These are phyloP conservation scores for Neodontobutis hainanensis DNA, from an alignment of 2,113 vertebrate species.

Conservation along the genomic window DNA sequence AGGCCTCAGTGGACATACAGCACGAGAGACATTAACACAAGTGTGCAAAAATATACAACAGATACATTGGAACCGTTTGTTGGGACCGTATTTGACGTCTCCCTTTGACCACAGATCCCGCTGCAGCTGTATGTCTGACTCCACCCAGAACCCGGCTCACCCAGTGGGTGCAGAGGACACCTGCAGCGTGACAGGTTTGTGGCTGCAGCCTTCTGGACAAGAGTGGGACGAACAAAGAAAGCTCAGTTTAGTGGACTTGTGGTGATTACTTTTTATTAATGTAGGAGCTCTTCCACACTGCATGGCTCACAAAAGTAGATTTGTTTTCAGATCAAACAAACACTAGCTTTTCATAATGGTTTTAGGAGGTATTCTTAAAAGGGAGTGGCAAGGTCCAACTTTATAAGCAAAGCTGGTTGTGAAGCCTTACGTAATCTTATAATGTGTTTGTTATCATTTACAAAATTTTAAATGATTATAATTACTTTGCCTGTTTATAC, in stretches of 20 bases:
- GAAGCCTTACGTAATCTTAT: too few relatives aligned
- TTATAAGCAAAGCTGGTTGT: not conserved
- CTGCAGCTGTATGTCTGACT: slow-evolving; percentile 44
- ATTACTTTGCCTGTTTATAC: too few relatives aligned
- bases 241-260: too few relatives aligned
- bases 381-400: not conserved
- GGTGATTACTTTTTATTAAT: too few relatives aligned
- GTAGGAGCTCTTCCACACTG: too few relatives aligned
- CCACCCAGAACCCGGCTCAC: not conserved
- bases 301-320: too few relatives aligned
- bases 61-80: not conserved
- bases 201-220: too few relatives aligned
- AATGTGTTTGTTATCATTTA: too few relatives aligned
- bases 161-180: slow-evolving; percentile 39
- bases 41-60: not conserved
- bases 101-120: slow-evolving; percentile 40
- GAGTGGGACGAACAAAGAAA: slow-evolving; percentile 1
- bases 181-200: slow-evolving; percentile 50
- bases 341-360: not conserved
- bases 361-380: not conserved
- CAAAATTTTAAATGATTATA: too few relatives aligned
- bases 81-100: not conserved
- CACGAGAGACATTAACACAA: not conserved
- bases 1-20: not conserved
- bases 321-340: not conserved